phyloP scores from a whole-genome alignment of 1,140 invertebrate genomes.

The Globodera rostochiensis region DNA sequence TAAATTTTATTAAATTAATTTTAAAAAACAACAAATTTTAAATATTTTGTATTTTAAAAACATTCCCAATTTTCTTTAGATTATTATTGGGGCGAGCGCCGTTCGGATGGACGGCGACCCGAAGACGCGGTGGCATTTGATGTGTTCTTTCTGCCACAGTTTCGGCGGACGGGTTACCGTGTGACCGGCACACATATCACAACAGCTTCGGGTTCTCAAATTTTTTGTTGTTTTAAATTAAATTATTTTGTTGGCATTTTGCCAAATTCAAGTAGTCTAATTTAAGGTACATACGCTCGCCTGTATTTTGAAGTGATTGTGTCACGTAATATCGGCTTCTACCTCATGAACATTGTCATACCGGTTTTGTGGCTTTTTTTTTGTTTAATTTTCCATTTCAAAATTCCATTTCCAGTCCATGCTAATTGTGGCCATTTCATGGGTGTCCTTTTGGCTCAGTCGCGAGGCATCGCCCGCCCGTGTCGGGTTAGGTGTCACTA shows the following conservation, averaged over 20 bases:
- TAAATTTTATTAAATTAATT: background rate
- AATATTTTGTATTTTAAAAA: background rate
- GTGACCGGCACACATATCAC: constrained; percentile 59
- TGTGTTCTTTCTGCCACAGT: constrained; percentile 58
- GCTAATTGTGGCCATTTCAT: constrained; percentile 97
- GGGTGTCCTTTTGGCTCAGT: constrained; percentile 76
- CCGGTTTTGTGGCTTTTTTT: constrained; percentile 68
- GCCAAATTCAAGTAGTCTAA: background rate
- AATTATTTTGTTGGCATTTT: background rate
- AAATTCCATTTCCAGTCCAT: constrained; percentile 61
- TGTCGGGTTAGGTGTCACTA: constrained; percentile 65
- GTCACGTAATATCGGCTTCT: constrained; percentile 96
- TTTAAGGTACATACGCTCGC: constrained; percentile 61
- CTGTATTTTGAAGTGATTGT: constrained; percentile 80
- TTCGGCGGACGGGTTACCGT: constrained; percentile 53
- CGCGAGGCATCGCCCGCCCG: constrained; percentile 65
- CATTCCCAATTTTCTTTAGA: constrained; percentile 15
- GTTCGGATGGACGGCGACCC: constrained; percentile 22
- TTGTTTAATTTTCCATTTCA: background rate
- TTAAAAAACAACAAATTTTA: too few species aligned
- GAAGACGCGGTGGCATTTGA: constrained; percentile 51
- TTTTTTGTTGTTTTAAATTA: background rate
- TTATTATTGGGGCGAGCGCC: constrained; percentile 46
- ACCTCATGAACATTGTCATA: constrained; percentile 98
- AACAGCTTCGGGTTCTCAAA: constrained; percentile 57